Evolutionary conservation across 2,797 vertebrate species (phyloP).

Genomic region (Melopsittacus undulatus): DNA sequence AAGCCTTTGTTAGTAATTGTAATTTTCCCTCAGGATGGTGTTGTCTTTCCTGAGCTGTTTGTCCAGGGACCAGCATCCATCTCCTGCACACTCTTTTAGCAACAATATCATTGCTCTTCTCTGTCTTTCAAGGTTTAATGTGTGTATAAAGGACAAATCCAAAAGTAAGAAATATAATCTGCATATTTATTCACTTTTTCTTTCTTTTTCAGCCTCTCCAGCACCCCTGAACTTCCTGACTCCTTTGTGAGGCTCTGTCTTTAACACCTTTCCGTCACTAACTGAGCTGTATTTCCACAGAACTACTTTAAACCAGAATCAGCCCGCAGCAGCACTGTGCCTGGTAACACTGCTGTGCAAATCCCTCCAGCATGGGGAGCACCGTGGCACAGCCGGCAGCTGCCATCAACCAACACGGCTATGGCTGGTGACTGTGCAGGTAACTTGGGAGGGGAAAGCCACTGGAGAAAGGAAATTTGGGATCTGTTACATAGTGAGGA

Average conservation of each 20-base stretch:
- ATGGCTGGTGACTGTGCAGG: neutral
- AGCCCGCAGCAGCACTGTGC: rapidly evolving
- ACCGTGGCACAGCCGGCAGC: neutral
- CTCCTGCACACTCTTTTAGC: neutral
- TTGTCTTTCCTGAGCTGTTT: neutral
- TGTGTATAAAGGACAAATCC: neutral
- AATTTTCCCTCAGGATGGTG: conserved; percentile 32
- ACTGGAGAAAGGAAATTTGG: neutral
- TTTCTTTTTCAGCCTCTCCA: neutral
- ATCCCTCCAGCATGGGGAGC: neutral
- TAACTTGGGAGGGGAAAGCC: neutral
- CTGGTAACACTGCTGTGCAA: neutral
- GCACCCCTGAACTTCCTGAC: neutral
- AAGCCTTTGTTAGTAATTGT: conserved; percentile 23
- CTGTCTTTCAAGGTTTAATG: neutral
- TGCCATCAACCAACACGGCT: neutral
- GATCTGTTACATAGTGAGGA: neutral
- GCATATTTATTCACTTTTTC: neutral
- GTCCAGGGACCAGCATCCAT: neutral
- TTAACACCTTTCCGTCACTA: rapidly evolving
- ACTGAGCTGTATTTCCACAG: neutral
- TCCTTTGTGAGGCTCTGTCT: neutral
- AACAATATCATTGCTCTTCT: neutral
- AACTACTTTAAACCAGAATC: neutral
- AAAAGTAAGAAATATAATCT: neutral